These are phyloP conservation scores for Sciurus carolinensis DNA, from an alignment of 2,797 vertebrate species.

Conservation along the genomic window DNA sequence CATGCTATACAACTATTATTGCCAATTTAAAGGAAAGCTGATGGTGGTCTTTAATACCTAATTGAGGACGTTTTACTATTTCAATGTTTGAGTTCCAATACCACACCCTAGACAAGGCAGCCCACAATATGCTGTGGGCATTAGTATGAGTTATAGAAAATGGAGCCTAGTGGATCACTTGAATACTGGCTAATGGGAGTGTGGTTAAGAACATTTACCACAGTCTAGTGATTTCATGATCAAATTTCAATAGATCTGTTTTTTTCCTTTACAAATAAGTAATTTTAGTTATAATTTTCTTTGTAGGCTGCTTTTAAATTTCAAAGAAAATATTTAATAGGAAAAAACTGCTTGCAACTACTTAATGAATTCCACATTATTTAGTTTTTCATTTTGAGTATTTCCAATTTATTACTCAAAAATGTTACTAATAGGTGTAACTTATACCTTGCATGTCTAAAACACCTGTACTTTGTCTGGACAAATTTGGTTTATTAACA, in stretches of 20 bases:
- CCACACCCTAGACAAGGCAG: not conserved
- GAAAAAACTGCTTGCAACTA: slow-evolving; percentile 30
- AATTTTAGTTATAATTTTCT: slow-evolving; percentile 18
- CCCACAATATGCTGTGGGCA: not conserved
- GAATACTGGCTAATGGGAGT: not conserved
- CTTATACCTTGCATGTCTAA: slow-evolving; percentile 32
- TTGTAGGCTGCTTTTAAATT: slow-evolving; percentile 7
- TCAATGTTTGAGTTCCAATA: not conserved
- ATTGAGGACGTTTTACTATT: not conserved
- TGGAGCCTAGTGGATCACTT: not conserved
- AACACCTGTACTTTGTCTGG: slow-evolving; percentile 17
- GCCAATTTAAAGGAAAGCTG: not conserved
- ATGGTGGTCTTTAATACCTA: not conserved
- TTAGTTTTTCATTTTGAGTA: slow-evolving; percentile 23
- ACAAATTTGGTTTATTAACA: not conserved
- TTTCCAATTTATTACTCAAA: slow-evolving; percentile 49
- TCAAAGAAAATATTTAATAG: slow-evolving; percentile 12
- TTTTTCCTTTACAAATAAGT: slow-evolving; percentile 1
- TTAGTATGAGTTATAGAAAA: not conserved
- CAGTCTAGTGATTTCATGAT: not conserved
- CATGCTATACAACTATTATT: not conserved
- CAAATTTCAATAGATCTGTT: not conserved
- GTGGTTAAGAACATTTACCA: not conserved
- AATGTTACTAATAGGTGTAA: not conserved
- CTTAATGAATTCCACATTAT: not conserved